Conservation (phyloP, 2,113 vertebrate species). For the Spilogale gracilis region DNA sequence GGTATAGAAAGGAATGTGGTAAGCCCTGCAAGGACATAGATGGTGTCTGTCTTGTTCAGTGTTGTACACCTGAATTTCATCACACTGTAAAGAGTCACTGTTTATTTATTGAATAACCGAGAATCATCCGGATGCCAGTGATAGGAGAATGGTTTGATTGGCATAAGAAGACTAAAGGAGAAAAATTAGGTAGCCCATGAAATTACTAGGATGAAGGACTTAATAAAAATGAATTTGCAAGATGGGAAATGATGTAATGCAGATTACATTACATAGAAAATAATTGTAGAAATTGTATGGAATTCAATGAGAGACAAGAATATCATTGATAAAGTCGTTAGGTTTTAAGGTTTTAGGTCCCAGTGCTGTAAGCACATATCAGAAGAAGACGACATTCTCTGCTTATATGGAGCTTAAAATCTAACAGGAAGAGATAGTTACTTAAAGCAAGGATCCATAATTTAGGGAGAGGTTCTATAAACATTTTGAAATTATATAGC, state of each 20-base stretch:
- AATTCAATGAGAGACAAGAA: neutral
- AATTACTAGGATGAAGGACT: neutral
- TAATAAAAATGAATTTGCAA: slow-evolving; percentile 20
- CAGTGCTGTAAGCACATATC: neutral
- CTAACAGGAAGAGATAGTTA: neutral
- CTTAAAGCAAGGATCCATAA: slow-evolving; percentile 19
- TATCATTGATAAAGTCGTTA: neutral
- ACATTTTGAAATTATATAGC: neutral
- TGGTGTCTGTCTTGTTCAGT: slow-evolving; percentile 1
- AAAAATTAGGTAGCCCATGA: neutral
- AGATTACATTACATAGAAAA: slow-evolving; percentile 10
- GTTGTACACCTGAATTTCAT: neutral
- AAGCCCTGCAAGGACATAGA: neutral
- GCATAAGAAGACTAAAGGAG: neutral
- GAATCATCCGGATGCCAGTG: neutral
- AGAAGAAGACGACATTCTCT: slow-evolving; percentile 18
- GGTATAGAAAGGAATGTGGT: neutral
- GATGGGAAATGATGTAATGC: neutral
- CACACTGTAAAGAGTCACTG: neutral
- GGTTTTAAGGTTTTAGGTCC: slow-evolving; percentile 10
- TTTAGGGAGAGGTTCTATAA: neutral
- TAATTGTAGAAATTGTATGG: neutral
- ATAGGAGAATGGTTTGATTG: neutral
- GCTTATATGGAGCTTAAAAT: neutral
- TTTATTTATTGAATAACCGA: neutral